Evolutionary conservation across 2,113 vertebrate genomes (phyloP).

Genomic region (Rhabdomys dilectus): DNA sequence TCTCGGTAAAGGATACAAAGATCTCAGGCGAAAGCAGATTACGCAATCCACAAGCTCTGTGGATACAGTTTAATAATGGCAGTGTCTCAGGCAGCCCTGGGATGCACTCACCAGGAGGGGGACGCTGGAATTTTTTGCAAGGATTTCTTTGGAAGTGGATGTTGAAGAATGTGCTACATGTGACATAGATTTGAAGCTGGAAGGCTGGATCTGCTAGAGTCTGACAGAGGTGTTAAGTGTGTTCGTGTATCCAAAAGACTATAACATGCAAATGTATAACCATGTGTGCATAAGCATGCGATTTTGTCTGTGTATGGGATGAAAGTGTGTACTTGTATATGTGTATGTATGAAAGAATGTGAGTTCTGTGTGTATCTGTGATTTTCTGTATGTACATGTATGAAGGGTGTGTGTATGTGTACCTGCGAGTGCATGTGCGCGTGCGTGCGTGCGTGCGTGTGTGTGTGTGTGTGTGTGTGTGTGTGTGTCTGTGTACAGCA

Average conservation of each 20-base stretch:
- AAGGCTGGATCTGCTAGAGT: background rate
- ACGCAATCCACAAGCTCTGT: slow-evolving; percentile 70
- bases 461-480: background rate
- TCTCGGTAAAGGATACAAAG: slow-evolving; percentile 90
- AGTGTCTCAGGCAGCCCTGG: background rate
- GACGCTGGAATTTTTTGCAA: slow-evolving; percentile 66
- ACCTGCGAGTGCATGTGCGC: no score
- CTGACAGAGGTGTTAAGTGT: background rate
- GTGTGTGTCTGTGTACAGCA: background rate
- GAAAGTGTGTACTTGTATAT: background rate
- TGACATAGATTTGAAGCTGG: slow-evolving; percentile 79
- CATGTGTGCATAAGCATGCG: background rate
- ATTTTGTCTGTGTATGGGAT: background rate
- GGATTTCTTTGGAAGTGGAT: slow-evolving; percentile 72
- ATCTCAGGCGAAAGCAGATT: slow-evolving; percentile 84
- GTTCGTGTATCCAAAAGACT: background rate
- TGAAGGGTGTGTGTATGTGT: background rate
- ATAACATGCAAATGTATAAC: background rate
- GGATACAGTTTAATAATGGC: slow-evolving; percentile 68
- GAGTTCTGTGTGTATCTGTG: background rate
- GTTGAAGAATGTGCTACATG: slow-evolving; percentile 69
- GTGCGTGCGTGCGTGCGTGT: no score
- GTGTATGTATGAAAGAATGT: background rate
- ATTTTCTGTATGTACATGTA: no score
- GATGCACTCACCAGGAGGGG: background rate